Conservation (phyloP, 2,888 invertebrate genomes). For the Athetis lepigone region DNA sequence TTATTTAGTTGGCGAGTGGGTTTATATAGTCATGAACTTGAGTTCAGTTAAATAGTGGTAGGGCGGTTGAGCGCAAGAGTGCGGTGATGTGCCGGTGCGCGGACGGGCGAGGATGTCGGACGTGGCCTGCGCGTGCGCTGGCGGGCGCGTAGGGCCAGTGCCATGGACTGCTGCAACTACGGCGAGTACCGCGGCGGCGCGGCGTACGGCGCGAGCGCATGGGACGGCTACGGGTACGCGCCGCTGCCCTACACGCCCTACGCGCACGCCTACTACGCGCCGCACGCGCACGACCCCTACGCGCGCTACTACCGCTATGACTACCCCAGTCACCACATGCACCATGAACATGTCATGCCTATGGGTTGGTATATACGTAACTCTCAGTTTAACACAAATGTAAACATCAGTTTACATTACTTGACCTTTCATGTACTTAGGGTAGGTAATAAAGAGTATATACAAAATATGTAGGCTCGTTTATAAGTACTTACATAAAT, state of each 20-base stretch:
- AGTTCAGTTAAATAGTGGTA: conserved; percentile 50
- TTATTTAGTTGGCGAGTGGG: conserved; percentile 35
- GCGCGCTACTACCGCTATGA: conserved; percentile 87
- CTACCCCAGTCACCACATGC: conserved; percentile 83
- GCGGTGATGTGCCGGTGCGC: conserved; percentile 77
- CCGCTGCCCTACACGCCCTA: conserved; percentile 76
- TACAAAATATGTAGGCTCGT: too few species aligned
- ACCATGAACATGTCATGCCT: conserved; percentile 85
- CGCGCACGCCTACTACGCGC: conserved; percentile 78
- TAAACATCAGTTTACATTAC: neutral
- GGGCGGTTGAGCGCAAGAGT: conserved; percentile 69
- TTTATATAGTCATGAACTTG: conserved; percentile 58
- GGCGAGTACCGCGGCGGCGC: conserved; percentile 85
- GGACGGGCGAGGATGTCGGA: conserved; percentile 75
- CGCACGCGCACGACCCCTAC: conserved; percentile 86
- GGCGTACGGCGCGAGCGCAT: conserved; percentile 77
- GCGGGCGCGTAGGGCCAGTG: conserved; percentile 78
- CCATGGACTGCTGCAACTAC: conserved; percentile 90
- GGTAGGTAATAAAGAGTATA: neutral
- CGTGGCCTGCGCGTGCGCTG: conserved; percentile 75
- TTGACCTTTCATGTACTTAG: conserved; percentile 1
- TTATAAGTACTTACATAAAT: neutral
- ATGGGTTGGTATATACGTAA: conserved; percentile 81
- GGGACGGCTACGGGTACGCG: conserved; percentile 81
- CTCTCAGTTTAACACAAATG: conserved; percentile 27